Base-by-base conservation (phyloP, 2,888 invertebrate species). In the Nephrotoma flavescens region DNA sequence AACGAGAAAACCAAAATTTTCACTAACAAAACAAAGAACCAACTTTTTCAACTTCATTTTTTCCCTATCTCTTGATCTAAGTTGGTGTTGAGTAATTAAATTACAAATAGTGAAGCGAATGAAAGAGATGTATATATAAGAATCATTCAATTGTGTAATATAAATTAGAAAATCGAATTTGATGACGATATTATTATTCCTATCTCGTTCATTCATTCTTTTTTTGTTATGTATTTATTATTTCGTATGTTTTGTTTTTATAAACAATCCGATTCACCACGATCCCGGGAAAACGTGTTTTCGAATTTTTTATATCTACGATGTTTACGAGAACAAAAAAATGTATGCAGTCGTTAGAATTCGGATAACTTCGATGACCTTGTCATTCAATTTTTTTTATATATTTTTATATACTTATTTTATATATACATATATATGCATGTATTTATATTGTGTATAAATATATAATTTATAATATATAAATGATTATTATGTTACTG, bases 271-370 rank as follows among this genome's bases (percentile, higher is more conserved):
- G 84, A 85, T 42, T 85, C 44, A 44, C 19, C 11, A 42, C 85
- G 85, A 85, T 85, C 85, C 85, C 85, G 85, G 85, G 85, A 85
- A 85, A 85, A 85, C 85, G 85, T 85, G 85, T 44, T 85, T 19
- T 15, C 42, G 44, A 85, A 15, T 85, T 42, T 41, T n/a, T 9
- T 12, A 47, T 47, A 12, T 4, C 2, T 41, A 83, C 83, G 83
- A 83, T 41, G 41, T 41, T 83, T 83, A 83, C 41, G 83, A 41
- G 83, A 84, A 84, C 41, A 19, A 42, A 84, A 84, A 84, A 84
- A 42, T 71, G 42, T 42, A 84, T 84, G 84, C 84, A 84, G 12
- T 84, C 84, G 84, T 84, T 84, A 7, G 19, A 19, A 19, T 44
- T 85, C 44, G 42, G 85, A 44, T 85, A 44, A 85, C 45, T 85